Evolutionary conservation across 2,797 vertebrate species (phyloP).

Genomic region (Ispidina picta): DNA sequence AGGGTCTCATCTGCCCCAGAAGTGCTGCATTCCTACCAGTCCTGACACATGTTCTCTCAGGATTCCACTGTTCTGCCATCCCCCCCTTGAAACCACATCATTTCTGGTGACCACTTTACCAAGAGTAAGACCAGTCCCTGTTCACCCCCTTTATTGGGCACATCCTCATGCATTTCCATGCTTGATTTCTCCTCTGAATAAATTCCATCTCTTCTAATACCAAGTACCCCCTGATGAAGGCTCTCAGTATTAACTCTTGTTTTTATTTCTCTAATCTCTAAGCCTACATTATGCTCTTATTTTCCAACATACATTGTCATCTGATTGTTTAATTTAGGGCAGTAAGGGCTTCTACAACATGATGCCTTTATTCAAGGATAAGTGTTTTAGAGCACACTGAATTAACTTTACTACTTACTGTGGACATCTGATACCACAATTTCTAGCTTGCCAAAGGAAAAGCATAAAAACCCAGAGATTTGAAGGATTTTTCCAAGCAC

Average conservation of each 20-base stretch:
- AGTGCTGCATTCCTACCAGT: neutral
- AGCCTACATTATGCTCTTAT: neutral
- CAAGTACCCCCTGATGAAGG: neutral
- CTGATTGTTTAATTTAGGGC: conserved; percentile 6
- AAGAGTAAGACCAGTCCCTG: neutral
- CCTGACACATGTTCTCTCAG: neutral
- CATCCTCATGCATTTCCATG: neutral
- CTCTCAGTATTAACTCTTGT: neutral
- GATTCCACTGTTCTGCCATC: neutral
- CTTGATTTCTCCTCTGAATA: neutral
- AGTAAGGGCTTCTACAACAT: neutral
- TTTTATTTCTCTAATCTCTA: conserved; percentile 11
- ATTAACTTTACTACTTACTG: neutral
- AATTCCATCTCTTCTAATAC: neutral
- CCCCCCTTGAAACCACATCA: neutral
- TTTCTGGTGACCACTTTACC: neutral
- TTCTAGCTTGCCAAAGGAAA: neutral
- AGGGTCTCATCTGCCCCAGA: neutral
- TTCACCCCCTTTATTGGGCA: neutral
- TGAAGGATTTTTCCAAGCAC: neutral
- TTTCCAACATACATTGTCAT: conserved; percentile 4
- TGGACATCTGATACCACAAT: neutral
- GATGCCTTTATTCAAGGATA: neutral
- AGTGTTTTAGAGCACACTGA: neutral
- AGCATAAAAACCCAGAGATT: neutral